Base-by-base conservation (phyloP, 2,797 vertebrate species). In the Myiotriccus ornatus region DNA sequence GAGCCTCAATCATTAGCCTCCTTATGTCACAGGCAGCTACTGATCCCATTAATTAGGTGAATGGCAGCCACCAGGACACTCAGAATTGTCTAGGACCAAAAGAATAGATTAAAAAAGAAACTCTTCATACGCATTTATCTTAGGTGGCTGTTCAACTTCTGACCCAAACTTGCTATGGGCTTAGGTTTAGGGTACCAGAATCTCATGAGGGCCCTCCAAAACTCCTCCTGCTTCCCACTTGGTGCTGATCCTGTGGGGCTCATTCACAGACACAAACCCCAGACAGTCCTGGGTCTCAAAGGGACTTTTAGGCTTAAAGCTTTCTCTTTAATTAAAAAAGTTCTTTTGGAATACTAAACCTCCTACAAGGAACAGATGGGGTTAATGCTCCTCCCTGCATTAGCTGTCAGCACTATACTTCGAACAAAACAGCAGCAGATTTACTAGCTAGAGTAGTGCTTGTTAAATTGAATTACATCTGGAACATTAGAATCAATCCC, bases 311-410 rank as follows among this genome's bases (percentile, higher is more conserved):
- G 46, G 52, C 56, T 84, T 76, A 63, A 82, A 90, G 34, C 59
- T 88, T 84, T 84, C 10, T 71, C 55, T 52, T 43, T 32, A 56
- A 64, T 44, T n/a, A 23, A 41, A 55, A 53, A 60, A 35, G 7
- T 24, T 88, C 11, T 87, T 46, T 70, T 83, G 39, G 52, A 89
- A 84, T 89, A 39, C 7, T 63, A 55, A 83, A 27, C 8, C 52
- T 76, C 5, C 2, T 75, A 19, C 49, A 60, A 50, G 69, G 80
- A 83, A 27, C 28, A 68, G 76, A 93, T 75, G 28, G 80, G 83
- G 94, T 95, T 97, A 96, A 90, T 74, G 70, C 49, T 93, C 35
- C 77, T 94, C 77, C 56, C 67, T 55, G 59, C 77, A 79, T 70
- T 91, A 75, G 82, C 93, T 94, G 87, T 82, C 94, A 94, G 87